These are phyloP conservation scores for Alethe diademata DNA, from an alignment of 2,113 vertebrate genomes.

Conservation along the genomic window DNA sequence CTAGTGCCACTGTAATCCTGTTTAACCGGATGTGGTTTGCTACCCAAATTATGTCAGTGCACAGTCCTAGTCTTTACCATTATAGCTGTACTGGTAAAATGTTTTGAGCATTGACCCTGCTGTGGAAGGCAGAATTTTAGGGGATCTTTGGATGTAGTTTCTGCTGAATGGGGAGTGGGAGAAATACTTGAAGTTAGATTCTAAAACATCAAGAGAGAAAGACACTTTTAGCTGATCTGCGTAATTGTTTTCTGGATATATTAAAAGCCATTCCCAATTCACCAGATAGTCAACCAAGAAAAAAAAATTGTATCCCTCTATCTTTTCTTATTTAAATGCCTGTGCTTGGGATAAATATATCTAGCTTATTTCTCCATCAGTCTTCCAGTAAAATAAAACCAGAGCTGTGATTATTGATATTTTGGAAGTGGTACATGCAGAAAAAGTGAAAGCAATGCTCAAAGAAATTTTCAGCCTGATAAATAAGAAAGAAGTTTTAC, in stretches of 20 bases:
- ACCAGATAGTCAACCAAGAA: neutral
- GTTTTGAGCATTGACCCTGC: rapidly evolving
- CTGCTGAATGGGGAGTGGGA: neutral
- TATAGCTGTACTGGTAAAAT: neutral
- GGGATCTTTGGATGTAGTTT: neutral
- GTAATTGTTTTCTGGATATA: neutral
- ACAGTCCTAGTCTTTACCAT: neutral
- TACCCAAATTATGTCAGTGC: neutral
- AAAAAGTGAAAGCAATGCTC: neutral
- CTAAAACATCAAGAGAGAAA: neutral
- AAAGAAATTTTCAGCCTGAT: neutral
- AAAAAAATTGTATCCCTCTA: neutral
- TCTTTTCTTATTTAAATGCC: neutral
- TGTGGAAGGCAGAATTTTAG: neutral
- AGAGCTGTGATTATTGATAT: neutral
- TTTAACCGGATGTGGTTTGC: neutral
- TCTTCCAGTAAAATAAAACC: neutral
- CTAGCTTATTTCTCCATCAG: neutral
- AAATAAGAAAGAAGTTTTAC: neutral
- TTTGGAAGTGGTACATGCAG: neutral
- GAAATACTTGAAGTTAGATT: neutral
- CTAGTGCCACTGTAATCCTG: neutral
- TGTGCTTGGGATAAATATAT: neutral
- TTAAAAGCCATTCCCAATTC: neutral
- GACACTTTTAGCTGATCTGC: neutral